These are phyloP conservation scores for Pheosia gnoma DNA, from an alignment of 2,888 invertebrate genomes.

Conservation along the genomic window DNA sequence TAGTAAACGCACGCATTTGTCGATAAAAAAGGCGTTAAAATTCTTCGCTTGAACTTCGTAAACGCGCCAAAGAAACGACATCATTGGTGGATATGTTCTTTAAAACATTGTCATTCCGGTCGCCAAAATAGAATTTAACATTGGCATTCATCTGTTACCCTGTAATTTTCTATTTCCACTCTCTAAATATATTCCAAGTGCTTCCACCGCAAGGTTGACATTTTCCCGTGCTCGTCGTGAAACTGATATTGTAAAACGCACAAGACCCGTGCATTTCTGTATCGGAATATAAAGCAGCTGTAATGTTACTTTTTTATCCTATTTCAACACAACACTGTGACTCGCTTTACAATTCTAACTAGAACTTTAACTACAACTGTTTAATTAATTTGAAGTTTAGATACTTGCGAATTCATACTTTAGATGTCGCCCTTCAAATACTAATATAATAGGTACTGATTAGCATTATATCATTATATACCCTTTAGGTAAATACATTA, in stretches of 20 bases:
- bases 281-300: too few species aligned
- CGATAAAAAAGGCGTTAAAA: conserved; percentile 1
- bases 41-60: not conserved
- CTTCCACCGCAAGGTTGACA: conserved; percentile 66
- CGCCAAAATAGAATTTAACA: conserved; percentile 72
- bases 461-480: too few species aligned
- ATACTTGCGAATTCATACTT: too few species aligned
- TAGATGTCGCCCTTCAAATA: too few species aligned
- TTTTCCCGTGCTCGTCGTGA: conserved; percentile 53
- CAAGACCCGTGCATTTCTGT: not conserved
- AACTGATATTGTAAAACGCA: conserved; percentile 45
- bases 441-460: too few species aligned
- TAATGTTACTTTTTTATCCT: too few species aligned
- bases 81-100: conserved; percentile 13
- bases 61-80: not conserved
- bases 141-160: conserved; percentile 77
- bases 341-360: too few species aligned
- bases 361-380: too few species aligned
- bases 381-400: too few species aligned
- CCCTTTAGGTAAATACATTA: too few species aligned
- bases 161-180: conserved; percentile 73
- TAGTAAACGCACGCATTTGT: not conserved
- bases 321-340: too few species aligned
- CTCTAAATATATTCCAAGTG: conserved; percentile 64
- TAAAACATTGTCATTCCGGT: conserved; percentile 42